These are phyloP conservation scores for Brotula barbata DNA, from an alignment of 2,797 vertebrate genomes.

Conservation along the genomic window DNA sequence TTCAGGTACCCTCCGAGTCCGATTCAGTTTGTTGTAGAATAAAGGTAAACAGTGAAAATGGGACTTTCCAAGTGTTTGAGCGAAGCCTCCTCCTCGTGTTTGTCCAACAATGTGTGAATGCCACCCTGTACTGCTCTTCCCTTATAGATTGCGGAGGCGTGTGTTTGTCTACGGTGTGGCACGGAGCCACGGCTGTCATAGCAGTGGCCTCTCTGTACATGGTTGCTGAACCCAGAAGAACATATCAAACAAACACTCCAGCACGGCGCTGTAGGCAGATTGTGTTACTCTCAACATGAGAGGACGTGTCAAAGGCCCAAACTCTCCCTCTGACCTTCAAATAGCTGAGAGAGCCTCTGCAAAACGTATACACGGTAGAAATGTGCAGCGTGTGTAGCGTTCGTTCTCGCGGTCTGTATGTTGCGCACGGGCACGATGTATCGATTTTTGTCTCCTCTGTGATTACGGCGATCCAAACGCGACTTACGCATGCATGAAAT, in stretches of 20 bases:
- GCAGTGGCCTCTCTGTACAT: conserved; percentile 51
- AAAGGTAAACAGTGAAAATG: conserved; percentile 32
- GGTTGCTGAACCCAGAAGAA: conserved; percentile 62
- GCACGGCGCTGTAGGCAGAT: conserved; percentile 45
- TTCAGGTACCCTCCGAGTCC: conserved; percentile 32
- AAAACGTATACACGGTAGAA: no score
- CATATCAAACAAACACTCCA: conserved; percentile 72
- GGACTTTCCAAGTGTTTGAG: conserved; percentile 56
- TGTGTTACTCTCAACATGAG: conserved; percentile 56
- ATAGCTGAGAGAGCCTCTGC: conserved; percentile 2
- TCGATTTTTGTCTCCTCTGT: no score
- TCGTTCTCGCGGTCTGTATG: no score
- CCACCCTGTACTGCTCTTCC: conserved; percentile 54
- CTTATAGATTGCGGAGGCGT: conserved; percentile 62
- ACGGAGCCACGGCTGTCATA: conserved; percentile 54
- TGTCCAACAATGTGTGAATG: conserved; percentile 58
- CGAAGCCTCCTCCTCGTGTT: conserved; percentile 54
- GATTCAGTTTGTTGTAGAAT: conserved; percentile 32
- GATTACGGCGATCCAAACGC: no score
- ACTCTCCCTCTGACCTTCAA: conserved; percentile 37
- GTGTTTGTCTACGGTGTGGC: conserved; percentile 73
- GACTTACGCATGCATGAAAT: no score
- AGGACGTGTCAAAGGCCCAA: conserved; percentile 31
- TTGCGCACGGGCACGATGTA: no score
- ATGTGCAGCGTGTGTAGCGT: no score